Percentiles rank a stretch among this genome's conserved stretches.
Evolutionary conservation across 2,888 invertebrate species (phyloP).

Genomic region (Griposia aprilina): DNA sequence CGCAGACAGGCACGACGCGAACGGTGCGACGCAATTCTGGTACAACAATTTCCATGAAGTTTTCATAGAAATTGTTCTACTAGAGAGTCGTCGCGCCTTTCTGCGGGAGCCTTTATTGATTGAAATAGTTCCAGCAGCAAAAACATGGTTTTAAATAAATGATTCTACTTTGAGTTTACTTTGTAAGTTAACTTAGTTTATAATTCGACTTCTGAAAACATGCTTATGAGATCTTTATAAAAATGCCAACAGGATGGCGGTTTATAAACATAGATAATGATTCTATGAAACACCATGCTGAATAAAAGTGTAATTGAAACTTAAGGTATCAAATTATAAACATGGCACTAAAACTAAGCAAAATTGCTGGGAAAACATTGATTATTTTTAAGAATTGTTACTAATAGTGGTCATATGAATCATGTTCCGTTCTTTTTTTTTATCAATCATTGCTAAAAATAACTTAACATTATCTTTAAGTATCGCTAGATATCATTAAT

Average conservation of each 20-base stretch:
- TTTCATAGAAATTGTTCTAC: no score
- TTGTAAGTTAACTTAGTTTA: background rate
- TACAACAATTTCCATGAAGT: no score
- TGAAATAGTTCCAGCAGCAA: background rate
- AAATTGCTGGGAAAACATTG: background rate
- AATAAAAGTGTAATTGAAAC: slow-evolving; percentile 2
- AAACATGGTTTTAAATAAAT: background rate
- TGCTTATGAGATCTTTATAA: background rate
- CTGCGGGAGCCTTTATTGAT: background rate
- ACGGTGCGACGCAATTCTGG: no score
- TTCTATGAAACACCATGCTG: slow-evolving; percentile 32
- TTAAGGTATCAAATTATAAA: background rate
- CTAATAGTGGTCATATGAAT: background rate
- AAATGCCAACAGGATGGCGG: slow-evolving; percentile 18
- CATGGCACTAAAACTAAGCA: background rate
- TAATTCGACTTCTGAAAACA: background rate
- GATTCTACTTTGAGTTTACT: background rate
- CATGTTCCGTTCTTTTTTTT: background rate
- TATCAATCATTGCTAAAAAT: slow-evolving; percentile 34
- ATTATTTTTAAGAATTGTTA: slow-evolving; percentile 9
- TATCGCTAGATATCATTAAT: background rate
- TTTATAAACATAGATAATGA: slow-evolving; percentile 31
- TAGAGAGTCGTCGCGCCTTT: no score
- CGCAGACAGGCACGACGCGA: no score
- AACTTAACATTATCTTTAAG: slow-evolving; percentile 5